Percentiles rank a stretch among this genome's conserved stretches.
Conservation (phyloP, 1,140 invertebrate genomes). For the Meloidogyne exigua region DNA sequence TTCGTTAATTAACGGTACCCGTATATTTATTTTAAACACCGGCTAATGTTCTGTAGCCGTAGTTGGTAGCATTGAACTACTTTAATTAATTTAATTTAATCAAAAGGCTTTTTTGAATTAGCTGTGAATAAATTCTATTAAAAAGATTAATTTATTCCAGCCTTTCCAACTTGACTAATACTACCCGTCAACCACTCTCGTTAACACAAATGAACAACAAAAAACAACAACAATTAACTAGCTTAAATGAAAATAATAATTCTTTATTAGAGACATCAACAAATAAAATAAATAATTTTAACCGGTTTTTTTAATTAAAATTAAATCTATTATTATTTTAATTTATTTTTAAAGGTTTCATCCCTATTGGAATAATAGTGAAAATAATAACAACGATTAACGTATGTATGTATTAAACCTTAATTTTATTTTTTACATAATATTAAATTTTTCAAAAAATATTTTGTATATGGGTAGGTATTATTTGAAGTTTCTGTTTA, state of each 20-base stretch:
- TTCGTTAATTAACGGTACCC: too few species aligned
- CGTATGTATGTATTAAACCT: too few species aligned
- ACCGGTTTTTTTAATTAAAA: not conserved
- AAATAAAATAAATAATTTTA: slow-evolving; percentile 9
- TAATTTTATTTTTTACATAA: too few species aligned
- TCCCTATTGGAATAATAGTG: slow-evolving; percentile 10
- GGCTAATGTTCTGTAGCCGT: too few species aligned
- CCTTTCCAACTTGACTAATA: not conserved
- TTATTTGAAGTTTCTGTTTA: too few species aligned
- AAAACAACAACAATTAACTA: not conserved
- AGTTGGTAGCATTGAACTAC: too few species aligned
- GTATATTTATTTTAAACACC: too few species aligned
- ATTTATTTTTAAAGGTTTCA: slow-evolving; percentile 4
- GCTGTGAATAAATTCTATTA: too few species aligned
- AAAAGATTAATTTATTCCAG: not conserved
- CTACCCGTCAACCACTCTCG: not conserved
- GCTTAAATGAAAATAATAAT: not conserved
- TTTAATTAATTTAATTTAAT: too few species aligned
- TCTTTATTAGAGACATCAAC: not conserved
- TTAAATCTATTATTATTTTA: not conserved
- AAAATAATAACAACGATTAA: not conserved
- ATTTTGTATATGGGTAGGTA: too few species aligned
- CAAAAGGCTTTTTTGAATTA: too few species aligned
- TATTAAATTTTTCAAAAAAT: too few species aligned
- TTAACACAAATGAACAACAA: not conserved